Evolutionary conservation across 2,797 vertebrate species (phyloP), one percentile per base, ranked within the genome.

Genomic region (Garrulus glandarius): DNA sequence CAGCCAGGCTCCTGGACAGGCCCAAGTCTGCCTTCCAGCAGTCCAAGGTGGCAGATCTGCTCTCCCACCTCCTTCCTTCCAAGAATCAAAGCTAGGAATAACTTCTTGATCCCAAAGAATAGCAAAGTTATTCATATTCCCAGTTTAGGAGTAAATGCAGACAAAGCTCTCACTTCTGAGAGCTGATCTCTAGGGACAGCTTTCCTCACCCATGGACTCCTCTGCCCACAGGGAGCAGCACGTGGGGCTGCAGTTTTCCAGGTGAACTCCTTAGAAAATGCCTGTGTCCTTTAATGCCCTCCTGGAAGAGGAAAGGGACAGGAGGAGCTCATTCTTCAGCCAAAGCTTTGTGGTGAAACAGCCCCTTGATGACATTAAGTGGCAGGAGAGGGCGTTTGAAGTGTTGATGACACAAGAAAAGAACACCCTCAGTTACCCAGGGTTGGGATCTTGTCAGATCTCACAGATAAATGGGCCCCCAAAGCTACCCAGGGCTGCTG

Each of bases 381-480:
- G 77, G 27, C 55, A 92, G 53, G 47, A 87, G 43, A 49, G 15
- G 59, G 20, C 30, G 26, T 60, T 72, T 65, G 70, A 82, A 52
- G 78, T 22, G 15, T 3, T 0, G 67, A 26, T 82, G 87, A 27
- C 3, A 4, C 1, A 2, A 56, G 39, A 5, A 47, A 52, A 89
- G 24, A 47, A 7, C 29, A 36, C 11, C 71, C 70, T 79, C 36
- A 34, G 22, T 79, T 44, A 13, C 10, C 23, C 4, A 2, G 61
- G 53, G 22, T 4, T 78, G 83, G 61, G 14, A 36, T 89, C 36
- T 49, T 53, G 27, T 82, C 83, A 87, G 70, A 64, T 86, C 92
- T 88, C 41, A 6, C 3, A n/a, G 55, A n/a, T 59, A 20, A 84
- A 59, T 21, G 43, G 13, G 8, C 2, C n/a, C 81, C 67, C 63